These are phyloP conservation scores for Chlorops oryzae DNA, from an alignment of 1,140 invertebrate genomes.

Conservation along the genomic window DNA sequence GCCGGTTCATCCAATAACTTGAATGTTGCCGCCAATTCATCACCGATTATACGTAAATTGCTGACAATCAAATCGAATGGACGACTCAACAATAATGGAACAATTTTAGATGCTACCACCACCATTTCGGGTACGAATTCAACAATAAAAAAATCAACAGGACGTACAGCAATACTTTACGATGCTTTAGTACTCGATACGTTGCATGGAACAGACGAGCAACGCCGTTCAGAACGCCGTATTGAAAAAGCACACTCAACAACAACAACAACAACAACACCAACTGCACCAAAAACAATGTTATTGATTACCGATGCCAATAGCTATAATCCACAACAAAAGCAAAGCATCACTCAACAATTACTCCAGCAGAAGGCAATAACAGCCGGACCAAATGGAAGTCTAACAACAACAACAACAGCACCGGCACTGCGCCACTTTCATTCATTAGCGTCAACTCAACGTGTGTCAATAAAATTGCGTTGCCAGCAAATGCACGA, in stretches of 20 bases:
- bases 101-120: neutral
- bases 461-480: slow-evolving; percentile 37
- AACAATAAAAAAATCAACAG: slow-evolving; percentile 35
- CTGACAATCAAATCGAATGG: slow-evolving; percentile 29
- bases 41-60: slow-evolving; percentile 37
- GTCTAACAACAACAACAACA: neutral
- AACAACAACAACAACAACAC: slow-evolving; percentile 14
- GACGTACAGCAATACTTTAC: slow-evolving; percentile 35
- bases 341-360: slow-evolving; percentile 17
- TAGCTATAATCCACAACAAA: slow-evolving; percentile 37
- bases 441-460: slow-evolving; percentile 43
- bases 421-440: slow-evolving; percentile 16
- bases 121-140: neutral
- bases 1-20: slow-evolving; percentile 17
- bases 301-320: slow-evolving; percentile 38
- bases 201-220: slow-evolving; percentile 27
- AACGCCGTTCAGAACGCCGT: neutral
- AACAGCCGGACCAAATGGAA: slow-evolving; percentile 3
- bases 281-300: slow-evolving; percentile 31
- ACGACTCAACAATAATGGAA: neutral
- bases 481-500: slow-evolving; percentile 38
- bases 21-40: slow-evolving; percentile 11
- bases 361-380: slow-evolving; percentile 12
- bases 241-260: neutral
- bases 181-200: slow-evolving; percentile 39